Base-by-base conservation (phyloP, 1,140 invertebrate species). In the Drosophila yakuba region DNA sequence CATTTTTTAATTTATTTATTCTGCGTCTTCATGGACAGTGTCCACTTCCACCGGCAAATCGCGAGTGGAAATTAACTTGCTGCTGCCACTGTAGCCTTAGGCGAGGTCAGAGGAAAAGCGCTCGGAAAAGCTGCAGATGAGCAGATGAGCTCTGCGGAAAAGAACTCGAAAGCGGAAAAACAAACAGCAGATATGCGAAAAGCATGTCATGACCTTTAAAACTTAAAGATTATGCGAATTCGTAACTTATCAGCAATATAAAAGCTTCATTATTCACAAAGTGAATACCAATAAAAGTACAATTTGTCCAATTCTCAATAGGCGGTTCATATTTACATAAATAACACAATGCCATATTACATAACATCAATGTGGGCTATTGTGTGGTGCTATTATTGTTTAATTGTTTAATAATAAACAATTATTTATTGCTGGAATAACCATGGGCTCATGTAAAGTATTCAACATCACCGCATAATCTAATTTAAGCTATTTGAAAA, bases 1-100 rank as follows among this genome's bases (percentile, higher is more conserved):
- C 68, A 83, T 88, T 86, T 72, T 50, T 88, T 77, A 79, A 88
- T 86, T 73, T 77, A 76, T 79, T 72, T 68, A 64, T 68, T 68
- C 51, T 39, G 38, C n/a, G 55, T 50, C 54, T 47, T 75, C 52
- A 20, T 63, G 72, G 39, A 41, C 69, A 73, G 50, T 74, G 71
- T 75, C 72, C 60, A 75, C 43, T 36, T 75, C 72, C 60, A 75
- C 43, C 28, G 41, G 72, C 47, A 23, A 60, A 39, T 58, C 36
- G 66, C 52, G 15, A 71, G 66, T 56, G 67, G 64, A 71, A 71
- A 71, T 71, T 69, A 71, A 69, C 67, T 71, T 71, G 51, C 67
- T 69, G 64, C 50, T 35, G 50, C 64, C 28, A 23, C 64, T 10
- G 36, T 15, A 8, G 51, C 67, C 52, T 20, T 25, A 71, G 67